Conservation (phyloP, 1,140 invertebrate species). For the Tachypleus tridentatus region DNA sequence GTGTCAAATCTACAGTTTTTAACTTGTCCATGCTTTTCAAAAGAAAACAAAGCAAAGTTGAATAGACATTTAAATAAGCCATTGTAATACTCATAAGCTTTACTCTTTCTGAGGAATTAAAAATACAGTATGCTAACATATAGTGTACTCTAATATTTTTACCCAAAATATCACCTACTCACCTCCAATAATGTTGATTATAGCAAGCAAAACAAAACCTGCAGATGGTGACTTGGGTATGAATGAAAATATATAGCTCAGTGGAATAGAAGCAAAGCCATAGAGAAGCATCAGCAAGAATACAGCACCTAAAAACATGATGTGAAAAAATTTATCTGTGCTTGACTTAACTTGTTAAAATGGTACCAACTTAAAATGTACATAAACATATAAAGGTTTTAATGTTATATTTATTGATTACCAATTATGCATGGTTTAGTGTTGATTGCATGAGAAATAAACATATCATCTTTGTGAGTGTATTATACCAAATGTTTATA, state of each 20-base stretch:
- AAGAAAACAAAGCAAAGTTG: too few relatives aligned
- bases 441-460: too few relatives aligned
- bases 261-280: slow-evolving; percentile 23
- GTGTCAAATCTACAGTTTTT: too few relatives aligned
- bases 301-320: slow-evolving; percentile 12
- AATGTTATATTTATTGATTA: neutral
- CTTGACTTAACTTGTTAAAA: neutral
- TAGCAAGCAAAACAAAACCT: slow-evolving; percentile 20
- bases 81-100: too few relatives aligned
- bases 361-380: neutral
- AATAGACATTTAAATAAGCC: too few relatives aligned
- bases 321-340: neutral
- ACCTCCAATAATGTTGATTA: slow-evolving; percentile 11
- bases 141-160: too few relatives aligned
- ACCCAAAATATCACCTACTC: neutral
- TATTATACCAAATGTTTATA: too few relatives aligned
- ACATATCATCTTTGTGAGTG: too few relatives aligned
- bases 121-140: too few relatives aligned
- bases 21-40: too few relatives aligned
- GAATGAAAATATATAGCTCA: slow-evolving; percentile 22
- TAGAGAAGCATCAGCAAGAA: slow-evolving; percentile 18
- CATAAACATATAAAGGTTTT: neutral
- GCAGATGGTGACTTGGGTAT: slow-evolving; percentile 10
- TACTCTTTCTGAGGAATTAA: too few relatives aligned
- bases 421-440: too few relatives aligned